These are phyloP conservation scores for Prosapia bicincta DNA, from an alignment of 2,888 invertebrate species.

Conservation along the genomic window DNA sequence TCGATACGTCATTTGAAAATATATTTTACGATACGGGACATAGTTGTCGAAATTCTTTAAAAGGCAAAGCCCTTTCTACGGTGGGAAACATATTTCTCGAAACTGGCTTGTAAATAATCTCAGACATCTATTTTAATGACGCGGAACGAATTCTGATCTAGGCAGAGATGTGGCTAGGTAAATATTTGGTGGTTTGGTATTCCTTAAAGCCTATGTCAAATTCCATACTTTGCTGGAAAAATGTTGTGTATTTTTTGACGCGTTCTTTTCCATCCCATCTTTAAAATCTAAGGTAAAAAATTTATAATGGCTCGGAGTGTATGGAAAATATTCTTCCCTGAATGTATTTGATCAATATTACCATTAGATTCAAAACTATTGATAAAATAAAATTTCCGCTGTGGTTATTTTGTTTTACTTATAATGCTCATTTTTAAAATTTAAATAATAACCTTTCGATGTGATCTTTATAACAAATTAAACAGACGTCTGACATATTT, in stretches of 20 bases:
- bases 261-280: not conserved
- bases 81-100: not conserved
- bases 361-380: too few relatives aligned
- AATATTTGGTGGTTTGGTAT: not conserved
- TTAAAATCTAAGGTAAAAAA: too few relatives aligned
- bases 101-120: not conserved
- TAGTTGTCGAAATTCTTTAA: not conserved
- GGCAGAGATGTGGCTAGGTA: not conserved
- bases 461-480: too few relatives aligned
- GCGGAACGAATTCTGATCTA: not conserved
- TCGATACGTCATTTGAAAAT: not conserved
- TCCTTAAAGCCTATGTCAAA: not conserved
- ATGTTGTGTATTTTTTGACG: not conserved
- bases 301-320: too few relatives aligned
- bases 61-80: not conserved
- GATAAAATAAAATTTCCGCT: too few relatives aligned
- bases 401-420: too few relatives aligned
- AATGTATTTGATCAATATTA: too few relatives aligned
- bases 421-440: too few relatives aligned
- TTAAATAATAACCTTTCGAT: too few relatives aligned
- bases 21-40: not conserved
- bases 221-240: not conserved
- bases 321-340: too few relatives aligned
- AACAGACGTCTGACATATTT: too few relatives aligned
- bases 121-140: not conserved